A percentile compares a stretch with the other conserved stretches of the same genome.
Conservation (phyloP, 1,140 invertebrate species). For the Drosophila carrolli region DNA sequence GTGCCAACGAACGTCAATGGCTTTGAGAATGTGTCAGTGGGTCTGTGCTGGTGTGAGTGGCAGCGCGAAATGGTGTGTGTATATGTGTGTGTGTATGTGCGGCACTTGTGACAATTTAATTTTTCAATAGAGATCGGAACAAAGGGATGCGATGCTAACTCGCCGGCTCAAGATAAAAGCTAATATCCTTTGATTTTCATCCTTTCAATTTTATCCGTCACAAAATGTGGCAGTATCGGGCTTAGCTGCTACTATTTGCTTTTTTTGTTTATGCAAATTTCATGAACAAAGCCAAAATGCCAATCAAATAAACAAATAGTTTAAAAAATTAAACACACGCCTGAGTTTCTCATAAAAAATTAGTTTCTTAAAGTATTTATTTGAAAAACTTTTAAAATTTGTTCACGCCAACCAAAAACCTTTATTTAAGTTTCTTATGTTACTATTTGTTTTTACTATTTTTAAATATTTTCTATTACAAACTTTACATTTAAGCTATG, state of each 20-base stretch:
- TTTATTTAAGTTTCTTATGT: too few species aligned
- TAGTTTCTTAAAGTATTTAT: too few species aligned
- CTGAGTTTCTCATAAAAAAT: too few species aligned
- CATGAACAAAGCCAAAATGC: too few species aligned
- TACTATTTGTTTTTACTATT: too few species aligned
- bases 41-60: conserved; percentile 9
- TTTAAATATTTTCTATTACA: background rate
- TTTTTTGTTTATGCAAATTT: too few species aligned
- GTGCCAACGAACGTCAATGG: conserved; percentile 25
- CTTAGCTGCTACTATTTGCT: background rate
- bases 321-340: too few species aligned
- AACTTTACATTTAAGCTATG: too few species aligned
- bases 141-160: conserved; percentile 22
- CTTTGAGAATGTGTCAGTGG: conserved; percentile 11
- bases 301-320: too few species aligned
- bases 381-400: too few species aligned
- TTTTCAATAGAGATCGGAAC: conserved; percentile 34
- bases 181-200: conserved; percentile 18
- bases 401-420: too few species aligned
- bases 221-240: background rate
- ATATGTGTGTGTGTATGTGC: conserved; percentile 1
- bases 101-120: conserved; percentile 38
- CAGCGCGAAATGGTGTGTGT: background rate
- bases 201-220: background rate
- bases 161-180: background rate